A percentile compares a stretch with the other conserved stretches of the same genome.
These are phyloP conservation scores for Labrus mixtus DNA, from an alignment of 2,113 vertebrate species.

Conservation along the genomic window DNA sequence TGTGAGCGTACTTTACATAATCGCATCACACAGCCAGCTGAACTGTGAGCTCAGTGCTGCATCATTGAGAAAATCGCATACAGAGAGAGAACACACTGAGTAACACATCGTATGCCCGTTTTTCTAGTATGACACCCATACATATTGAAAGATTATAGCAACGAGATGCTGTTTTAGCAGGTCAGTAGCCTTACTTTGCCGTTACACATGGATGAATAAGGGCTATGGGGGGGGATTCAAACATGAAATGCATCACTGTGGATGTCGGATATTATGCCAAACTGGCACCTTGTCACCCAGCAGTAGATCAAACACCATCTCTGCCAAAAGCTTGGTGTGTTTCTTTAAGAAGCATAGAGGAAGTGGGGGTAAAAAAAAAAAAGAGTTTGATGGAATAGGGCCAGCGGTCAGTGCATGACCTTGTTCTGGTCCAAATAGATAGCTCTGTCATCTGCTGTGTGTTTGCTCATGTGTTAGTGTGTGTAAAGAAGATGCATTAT, in stretches of 20 bases:
- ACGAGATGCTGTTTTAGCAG: neutral
- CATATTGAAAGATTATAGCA: neutral
- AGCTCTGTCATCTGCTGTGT: conserved; percentile 53
- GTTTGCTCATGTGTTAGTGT: conserved; percentile 19
- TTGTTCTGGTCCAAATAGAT: conserved; percentile 72
- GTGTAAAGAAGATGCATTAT: conserved; percentile 1
- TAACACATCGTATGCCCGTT: conserved; percentile 3
- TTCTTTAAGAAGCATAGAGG: conserved; percentile 49
- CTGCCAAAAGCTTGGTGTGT: conserved; percentile 31
- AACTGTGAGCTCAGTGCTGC: conserved; percentile 30
- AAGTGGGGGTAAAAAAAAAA: conserved; percentile 41
- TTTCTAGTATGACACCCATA: neutral
- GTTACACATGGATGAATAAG: neutral
- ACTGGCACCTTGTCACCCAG: conserved; percentile 37
- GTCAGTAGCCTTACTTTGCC: neutral
- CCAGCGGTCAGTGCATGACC: conserved; percentile 66
- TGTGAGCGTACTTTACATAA: conserved; percentile 32
- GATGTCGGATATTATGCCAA: conserved; percentile 20
- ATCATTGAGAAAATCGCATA: conserved; percentile 23
- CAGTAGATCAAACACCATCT: conserved; percentile 28
- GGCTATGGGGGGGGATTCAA: neutral
- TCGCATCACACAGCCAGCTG: conserved; percentile 37
- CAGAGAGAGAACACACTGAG: conserved; percentile 1
- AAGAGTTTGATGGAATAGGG: conserved; percentile 50
- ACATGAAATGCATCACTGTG: conserved; percentile 10